Evolutionary conservation across 2,113 vertebrate genomes (phyloP).

Genomic region (Dasyurus viverrinus): DNA sequence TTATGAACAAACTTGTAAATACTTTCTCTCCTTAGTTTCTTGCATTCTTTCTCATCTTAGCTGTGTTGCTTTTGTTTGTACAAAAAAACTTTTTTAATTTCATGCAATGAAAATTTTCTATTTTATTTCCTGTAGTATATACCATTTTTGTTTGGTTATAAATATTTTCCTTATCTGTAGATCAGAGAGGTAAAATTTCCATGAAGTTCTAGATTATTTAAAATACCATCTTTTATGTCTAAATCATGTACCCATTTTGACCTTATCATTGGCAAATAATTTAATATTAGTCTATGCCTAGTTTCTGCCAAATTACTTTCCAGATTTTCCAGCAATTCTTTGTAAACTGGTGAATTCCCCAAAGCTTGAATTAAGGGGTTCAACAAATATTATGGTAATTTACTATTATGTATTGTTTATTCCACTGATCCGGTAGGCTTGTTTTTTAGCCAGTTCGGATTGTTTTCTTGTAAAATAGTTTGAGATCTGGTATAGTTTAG

Average conservation of each 20-base stretch:
- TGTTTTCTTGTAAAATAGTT: background rate
- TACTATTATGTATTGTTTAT: background rate
- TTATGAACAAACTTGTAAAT: background rate
- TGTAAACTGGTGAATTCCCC: background rate
- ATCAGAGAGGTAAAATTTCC: background rate
- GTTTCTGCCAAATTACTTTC: background rate
- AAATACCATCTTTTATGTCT: background rate
- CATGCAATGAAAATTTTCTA: background rate
- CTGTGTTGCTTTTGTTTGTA: background rate
- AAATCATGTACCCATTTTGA: background rate
- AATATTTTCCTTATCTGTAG: background rate
- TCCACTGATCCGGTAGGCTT: background rate
- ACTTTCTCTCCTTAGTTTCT: background rate
- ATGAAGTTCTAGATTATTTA: background rate
- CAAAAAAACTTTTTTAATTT: background rate
- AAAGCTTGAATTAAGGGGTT: background rate
- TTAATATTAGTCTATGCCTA: background rate
- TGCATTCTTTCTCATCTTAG: background rate
- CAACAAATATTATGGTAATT: background rate
- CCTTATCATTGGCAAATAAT: background rate
- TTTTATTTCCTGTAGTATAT: background rate
- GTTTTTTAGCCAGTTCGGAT: background rate
- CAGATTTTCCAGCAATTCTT: background rate
- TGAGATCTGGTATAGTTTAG: background rate
- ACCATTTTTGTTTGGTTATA: background rate